Evolutionary conservation across 2,888 invertebrate genomes (phyloP).

Genomic region (Drosophila meridionalis): DNA sequence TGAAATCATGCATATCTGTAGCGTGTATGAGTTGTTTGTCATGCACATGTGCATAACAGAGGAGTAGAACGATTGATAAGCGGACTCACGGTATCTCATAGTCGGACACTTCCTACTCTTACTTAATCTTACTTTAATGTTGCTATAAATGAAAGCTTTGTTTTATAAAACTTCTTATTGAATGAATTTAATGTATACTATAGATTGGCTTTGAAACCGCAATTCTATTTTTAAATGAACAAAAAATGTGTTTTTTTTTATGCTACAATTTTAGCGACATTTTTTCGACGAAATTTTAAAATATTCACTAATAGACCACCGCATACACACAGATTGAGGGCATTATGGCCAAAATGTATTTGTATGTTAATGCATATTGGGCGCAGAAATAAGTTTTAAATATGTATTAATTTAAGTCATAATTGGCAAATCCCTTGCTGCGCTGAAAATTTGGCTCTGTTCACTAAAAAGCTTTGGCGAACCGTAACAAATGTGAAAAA

Average conservation of each 20-base stretch:
- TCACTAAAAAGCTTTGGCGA: conserved; percentile 27
- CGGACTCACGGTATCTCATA: no score
- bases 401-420: conserved; percentile 65
- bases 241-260: neutral
- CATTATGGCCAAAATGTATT: neutral
- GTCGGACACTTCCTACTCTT: no score
- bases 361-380: conserved; percentile 8
- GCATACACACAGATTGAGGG: neutral
- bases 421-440: conserved; percentile 63
- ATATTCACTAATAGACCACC: neutral
- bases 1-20: no score
- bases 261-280: neutral
- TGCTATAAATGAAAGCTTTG: no score
- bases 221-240: neutral
- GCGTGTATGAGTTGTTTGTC: no score
- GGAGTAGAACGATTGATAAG: no score
- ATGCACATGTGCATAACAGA: no score
- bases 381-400: conserved; percentile 27
- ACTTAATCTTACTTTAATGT: no score
- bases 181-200: neutral
- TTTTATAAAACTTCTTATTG: no score
- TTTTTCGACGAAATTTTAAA: neutral
- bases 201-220: neutral
- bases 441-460: conserved; percentile 7
- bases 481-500: conserved; percentile 21